These are phyloP conservation scores for Paguma larvata DNA, from an alignment of 2,797 vertebrate species.

Conservation along the genomic window DNA sequence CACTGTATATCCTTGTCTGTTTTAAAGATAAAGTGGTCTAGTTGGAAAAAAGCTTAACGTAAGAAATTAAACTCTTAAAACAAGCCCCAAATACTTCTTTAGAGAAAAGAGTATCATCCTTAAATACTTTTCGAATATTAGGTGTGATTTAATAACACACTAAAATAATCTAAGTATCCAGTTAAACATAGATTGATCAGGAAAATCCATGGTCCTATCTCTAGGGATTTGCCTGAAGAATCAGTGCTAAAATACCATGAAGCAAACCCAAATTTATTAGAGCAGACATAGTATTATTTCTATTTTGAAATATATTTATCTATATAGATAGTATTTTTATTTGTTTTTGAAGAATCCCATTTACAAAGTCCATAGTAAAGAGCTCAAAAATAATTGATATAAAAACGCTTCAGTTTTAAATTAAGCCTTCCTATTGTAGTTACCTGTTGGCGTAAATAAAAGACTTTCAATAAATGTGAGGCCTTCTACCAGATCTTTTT, in stretches of 20 bases:
- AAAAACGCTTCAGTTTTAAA: not conserved
- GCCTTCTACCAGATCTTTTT: not conserved
- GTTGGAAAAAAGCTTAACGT: not conserved
- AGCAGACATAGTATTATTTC: not conserved
- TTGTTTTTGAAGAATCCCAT: not conserved
- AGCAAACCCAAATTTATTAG: slow-evolving; percentile 24
- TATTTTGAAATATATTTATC: not conserved
- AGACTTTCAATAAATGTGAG: not conserved
- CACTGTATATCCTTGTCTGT: not conserved
- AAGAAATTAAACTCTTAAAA: slow-evolving; percentile 1
- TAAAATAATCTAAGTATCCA: slow-evolving; percentile 34
- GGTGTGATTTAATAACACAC: not conserved
- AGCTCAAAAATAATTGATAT: not conserved
- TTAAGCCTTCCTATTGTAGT: not conserved
- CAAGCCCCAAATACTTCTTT: not conserved
- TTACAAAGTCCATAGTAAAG: slow-evolving; percentile 23
- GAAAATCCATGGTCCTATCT: not conserved
- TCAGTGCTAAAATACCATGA: slow-evolving; percentile 20
- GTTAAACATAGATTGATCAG: not conserved
- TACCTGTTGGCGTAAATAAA: not conserved
- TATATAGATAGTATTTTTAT: not conserved
- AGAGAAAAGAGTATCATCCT: slow-evolving; percentile 3
- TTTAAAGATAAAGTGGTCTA: slow-evolving; percentile 57
- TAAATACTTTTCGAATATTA: slow-evolving; percentile 48
- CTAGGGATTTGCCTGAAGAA: slow-evolving; percentile 34